Evolutionary conservation across 2,797 vertebrate species (phyloP).

Genomic region (Orientallactaga sibirica): DNA sequence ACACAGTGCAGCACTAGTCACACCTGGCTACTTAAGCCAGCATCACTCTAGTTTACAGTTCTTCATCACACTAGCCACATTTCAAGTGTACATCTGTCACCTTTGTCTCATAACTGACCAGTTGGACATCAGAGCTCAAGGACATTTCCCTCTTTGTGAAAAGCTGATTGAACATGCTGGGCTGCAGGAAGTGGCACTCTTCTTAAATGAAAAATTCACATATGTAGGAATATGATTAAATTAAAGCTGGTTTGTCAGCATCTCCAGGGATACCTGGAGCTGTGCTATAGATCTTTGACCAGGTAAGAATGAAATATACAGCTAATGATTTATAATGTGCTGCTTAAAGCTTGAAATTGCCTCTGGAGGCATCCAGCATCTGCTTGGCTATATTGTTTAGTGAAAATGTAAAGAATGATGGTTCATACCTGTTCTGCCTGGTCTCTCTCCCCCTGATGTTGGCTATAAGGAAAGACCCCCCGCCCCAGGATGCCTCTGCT

Average conservation of each 20-base stretch:
- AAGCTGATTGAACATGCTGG: neutral
- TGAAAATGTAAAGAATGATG: constrained; percentile 7
- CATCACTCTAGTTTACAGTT: constrained; percentile 35
- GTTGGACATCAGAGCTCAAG: neutral
- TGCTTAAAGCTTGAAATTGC: constrained; percentile 47
- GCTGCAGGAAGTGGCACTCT: neutral
- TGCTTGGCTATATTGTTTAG: constrained; percentile 27
- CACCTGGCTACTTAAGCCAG: constrained; percentile 4
- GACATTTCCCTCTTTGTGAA: neutral
- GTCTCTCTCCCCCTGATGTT: neutral
- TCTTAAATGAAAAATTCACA: constrained; percentile 45
- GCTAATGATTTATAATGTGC: constrained; percentile 35
- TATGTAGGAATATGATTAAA: neutral
- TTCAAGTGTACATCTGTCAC: neutral
- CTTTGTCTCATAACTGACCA: neutral
- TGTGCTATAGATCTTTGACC: neutral
- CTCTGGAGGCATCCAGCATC: neutral
- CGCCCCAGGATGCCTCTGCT: neutral
- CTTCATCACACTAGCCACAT: neutral
- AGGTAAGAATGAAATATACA: constrained; percentile 29
- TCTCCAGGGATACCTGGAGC: constrained; percentile 27
- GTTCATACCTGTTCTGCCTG: neutral
- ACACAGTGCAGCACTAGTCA: neutral
- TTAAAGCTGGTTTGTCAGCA: neutral
- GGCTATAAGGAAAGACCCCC: neutral